These are phyloP conservation scores for Pollenia griseotomentosa DNA, from an alignment of 2,888 invertebrate genomes.

Conservation along the genomic window DNA sequence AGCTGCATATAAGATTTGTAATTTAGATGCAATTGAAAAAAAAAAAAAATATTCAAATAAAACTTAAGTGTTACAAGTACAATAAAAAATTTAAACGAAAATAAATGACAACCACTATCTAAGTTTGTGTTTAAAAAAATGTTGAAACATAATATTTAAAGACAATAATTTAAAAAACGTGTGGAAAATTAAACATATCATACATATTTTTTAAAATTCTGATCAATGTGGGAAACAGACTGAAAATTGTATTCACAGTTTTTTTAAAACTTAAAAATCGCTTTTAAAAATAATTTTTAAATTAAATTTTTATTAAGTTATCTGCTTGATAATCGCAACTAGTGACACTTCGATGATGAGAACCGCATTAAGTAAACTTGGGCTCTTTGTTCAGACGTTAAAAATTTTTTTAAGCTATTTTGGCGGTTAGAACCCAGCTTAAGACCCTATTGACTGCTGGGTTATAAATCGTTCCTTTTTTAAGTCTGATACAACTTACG, in stretches of 20 bases:
- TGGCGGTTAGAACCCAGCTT: no score
- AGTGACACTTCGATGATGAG: no score
- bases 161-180: conserved; percentile 8
- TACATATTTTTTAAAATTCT: conserved; percentile 7
- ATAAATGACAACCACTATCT: conserved; percentile 23
- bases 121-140: conserved; percentile 3
- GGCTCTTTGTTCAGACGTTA: no score
- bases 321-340: no score
- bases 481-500: no score
- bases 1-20: conserved; percentile 43
- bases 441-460: no score
- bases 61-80: conserved; percentile 67
- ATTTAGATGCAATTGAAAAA: conserved; percentile 53
- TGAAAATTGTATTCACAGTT: background rate
- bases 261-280: background rate
- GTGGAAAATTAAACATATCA: background rate
- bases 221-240: background rate
- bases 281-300: no score
- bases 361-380: no score
- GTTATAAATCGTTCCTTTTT: no score
- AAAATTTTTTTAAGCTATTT: no score
- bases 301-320: no score
- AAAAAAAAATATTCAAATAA: conserved; percentile 39
- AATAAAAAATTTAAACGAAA: conserved; percentile 40
- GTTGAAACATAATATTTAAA: conserved; percentile 31